phyloP scores from a whole-genome alignment of 2,888 invertebrate genomes.

The Nemotelus pantherinus region DNA sequence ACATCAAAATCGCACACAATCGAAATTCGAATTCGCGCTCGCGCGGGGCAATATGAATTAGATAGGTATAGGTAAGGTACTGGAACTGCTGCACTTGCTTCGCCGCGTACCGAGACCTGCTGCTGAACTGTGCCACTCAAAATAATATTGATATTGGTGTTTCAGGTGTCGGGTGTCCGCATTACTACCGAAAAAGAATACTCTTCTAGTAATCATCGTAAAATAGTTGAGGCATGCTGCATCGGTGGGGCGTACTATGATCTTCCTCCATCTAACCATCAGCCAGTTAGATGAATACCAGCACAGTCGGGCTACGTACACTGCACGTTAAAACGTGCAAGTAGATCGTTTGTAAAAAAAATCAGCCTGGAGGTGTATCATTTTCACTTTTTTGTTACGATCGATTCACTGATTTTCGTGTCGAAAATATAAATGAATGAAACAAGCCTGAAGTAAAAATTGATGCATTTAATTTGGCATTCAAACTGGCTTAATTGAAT shows the following conservation, averaged over 20 bases:
- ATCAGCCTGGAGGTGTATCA: neutral
- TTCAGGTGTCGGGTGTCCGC: conserved; percentile 7
- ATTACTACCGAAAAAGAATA: conserved; percentile 38
- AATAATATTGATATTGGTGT: conserved; percentile 23
- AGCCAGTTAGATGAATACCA: neutral
- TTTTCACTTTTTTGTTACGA: no score
- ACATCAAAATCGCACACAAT: conserved; percentile 29
- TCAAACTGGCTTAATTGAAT: no score
- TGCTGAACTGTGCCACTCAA: neutral
- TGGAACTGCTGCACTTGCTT: neutral
- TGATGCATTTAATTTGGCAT: no score
- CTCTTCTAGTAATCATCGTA: conserved; percentile 33
- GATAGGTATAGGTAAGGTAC: neutral
- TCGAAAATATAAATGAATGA: no score
- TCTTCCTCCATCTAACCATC: conserved; percentile 21
- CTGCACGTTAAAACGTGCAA: conserved; percentile 6
- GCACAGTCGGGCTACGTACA: neutral
- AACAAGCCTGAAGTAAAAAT: no score
- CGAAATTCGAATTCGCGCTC: neutral
- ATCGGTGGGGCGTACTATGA: conserved; percentile 15
- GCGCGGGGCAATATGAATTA: conserved; percentile 27
- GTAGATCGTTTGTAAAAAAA: neutral
- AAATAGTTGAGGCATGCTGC: conserved; percentile 33
- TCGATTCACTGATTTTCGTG: no score
- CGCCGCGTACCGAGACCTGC: neutral